Evolutionary conservation across 2,888 invertebrate species (phyloP), one percentile per base, ranked within the genome.

Genomic region (Stratiomys singularior): DNA sequence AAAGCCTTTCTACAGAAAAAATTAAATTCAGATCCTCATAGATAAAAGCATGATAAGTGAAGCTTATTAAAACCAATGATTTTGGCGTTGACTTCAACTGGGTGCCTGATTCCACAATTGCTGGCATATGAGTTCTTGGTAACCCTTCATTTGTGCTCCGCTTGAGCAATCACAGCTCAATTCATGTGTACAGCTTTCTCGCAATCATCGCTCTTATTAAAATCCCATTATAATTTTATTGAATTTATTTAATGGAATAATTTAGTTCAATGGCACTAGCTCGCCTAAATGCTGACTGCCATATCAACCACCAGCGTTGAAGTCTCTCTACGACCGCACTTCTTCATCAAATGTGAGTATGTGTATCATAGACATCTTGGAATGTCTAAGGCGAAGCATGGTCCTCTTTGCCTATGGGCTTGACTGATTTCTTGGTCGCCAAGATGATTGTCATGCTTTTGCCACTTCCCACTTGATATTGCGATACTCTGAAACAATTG

Each of bases 161-260:
- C 18, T 52, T 18, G 18, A 52, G 18, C 15, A 52, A 52, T 52
- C 52, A 52, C 52, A n/a, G 52, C 15, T 52, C 15, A 52, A 18
- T 52, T 13, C 3, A 52, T 52, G 52, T 52, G 4, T 9, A 15
- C 4, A 52, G 52, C 52, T 18, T 13, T n/a, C 52, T 52, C 52
- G 52, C 18, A 64, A 64, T 30, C 21, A 64, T 23, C 25, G 69
- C 60, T 74, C 74, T 58, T 60, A 74, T 74, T 74, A 60, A 74
- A 74, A 74, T 44, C 74, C 74, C 74, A 74, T 74, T 60, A 60
- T 30, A 21, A 58, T 58, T 44, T 74, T 30, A 74, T 74, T 74
- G 74, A 58, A 74, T 74, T 74, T 52, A 74, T 74, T 74, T 74
- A 74, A 74, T 60, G 37, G 74, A 58, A 21, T 60, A 28, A 74